Base-by-base conservation (phyloP, 92 coral and sea anemone genomes). In the Epizoanthus scotinus region DNA sequence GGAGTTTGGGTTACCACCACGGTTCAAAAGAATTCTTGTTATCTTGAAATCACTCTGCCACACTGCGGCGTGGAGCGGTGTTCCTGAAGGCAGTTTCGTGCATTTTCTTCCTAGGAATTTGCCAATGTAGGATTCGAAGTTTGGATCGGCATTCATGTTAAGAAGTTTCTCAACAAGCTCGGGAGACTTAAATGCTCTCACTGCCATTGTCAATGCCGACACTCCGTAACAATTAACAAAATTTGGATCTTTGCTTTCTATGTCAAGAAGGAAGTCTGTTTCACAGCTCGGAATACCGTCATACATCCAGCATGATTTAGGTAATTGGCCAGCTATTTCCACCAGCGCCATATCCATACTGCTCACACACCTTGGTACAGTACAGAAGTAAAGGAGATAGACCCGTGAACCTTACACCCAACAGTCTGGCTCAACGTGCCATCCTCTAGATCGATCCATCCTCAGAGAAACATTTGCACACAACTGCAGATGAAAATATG, bases 111-210 rank as follows among this genome's bases (percentile, higher is more conserved):
- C 78, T 9, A 71, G 28, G 21, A 71, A 49, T 71, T 18, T 50
- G 31, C 78, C 78, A 55, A 71, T 42, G 42, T 71, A 71, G 21
- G 78, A 71, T 71, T 71, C 78, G 4, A 71, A 50, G 78, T 71
- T 42, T 71, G 78, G 78, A 71, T 71, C 78, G 9, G 78, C 78
- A 71, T 49, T 49, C 54, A 50, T 71, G 36, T 71, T 17, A 28
- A 71, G 78, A 34, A 71, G 59, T 71, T 71, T 50, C 63, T 71
- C 57, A 24, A 71, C 67, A 9, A 62, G 67, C 2, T 62, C 31
- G 6, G 67, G 67, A 15, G 67, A 62, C 67, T 62, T 0, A 2
- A 62, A 62, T 12, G 67, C 67, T 18, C 25, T 62, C 18, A 62
- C 67, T 24, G 67, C 38, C 67, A 62, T 62, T 14, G 2, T 24